phyloP scores from a whole-genome alignment of 2,113 vertebrate genomes.

The Ciconia maguari region DNA sequence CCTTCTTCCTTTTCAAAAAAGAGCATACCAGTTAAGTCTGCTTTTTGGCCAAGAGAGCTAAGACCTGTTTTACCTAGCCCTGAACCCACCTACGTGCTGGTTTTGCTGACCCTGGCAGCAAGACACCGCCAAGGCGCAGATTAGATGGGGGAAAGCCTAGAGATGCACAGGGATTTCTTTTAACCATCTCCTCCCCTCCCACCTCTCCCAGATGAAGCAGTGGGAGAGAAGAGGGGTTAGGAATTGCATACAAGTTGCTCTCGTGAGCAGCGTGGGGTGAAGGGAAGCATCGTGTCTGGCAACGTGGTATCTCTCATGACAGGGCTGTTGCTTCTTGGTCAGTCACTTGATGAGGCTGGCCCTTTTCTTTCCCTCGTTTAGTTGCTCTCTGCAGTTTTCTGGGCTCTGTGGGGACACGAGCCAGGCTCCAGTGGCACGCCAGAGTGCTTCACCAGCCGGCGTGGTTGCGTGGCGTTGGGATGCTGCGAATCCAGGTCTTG shows the following conservation, averaged over 20 bases:
- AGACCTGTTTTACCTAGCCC: background rate
- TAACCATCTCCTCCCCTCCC: background rate
- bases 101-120: background rate
- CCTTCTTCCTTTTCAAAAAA: background rate
- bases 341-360: background rate
- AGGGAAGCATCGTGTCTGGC: background rate
- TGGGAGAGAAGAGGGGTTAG: background rate
- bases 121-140: background rate
- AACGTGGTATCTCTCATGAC: rapidly evolving
- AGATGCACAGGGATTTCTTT: background rate
- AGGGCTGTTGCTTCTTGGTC: background rate
- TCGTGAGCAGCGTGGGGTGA: rapidly evolving
- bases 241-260: background rate
- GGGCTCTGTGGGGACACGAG: background rate
- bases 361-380: background rate
- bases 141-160: background rate
- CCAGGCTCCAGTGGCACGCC: background rate
- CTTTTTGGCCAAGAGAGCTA: background rate
- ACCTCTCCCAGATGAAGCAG: background rate
- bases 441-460: rapidly evolving
- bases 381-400: background rate
- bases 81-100: background rate
- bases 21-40: background rate
- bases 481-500: background rate
- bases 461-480: background rate